Conservation (phyloP, 2,888 invertebrate species). For the Tanypteryx hageni region DNA sequence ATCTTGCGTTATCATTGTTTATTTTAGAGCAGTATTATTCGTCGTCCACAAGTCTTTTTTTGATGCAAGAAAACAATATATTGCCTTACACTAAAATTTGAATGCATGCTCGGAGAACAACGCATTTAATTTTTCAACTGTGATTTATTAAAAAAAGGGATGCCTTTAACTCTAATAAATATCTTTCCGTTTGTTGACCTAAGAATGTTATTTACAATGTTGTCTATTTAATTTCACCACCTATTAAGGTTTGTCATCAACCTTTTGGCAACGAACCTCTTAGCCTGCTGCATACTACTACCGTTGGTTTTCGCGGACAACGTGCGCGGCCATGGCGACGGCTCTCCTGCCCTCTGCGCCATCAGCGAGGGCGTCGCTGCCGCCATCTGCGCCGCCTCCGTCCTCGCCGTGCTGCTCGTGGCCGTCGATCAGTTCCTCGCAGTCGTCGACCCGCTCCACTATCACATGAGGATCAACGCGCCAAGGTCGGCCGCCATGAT, state of each 20-base stretch:
- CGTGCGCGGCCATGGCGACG: conserved; percentile 74
- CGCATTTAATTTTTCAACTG: too few relatives aligned
- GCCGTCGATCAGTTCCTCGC: conserved; percentile 83
- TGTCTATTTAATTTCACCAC: conserved; percentile 67
- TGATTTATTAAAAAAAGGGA: too few relatives aligned
- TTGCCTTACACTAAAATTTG: too few relatives aligned
- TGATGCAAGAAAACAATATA: too few relatives aligned
- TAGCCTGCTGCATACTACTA: conserved; percentile 74
- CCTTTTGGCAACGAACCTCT: conserved; percentile 75
- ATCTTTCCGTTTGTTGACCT: not conserved
- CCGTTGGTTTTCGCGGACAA: conserved; percentile 78
- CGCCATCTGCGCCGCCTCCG: conserved; percentile 79
- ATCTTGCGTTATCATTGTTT: too few relatives aligned
- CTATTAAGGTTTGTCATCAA: conserved; percentile 84
- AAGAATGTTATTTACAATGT: not conserved
- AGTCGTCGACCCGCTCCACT: conserved; percentile 81
- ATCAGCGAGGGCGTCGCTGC: conserved; percentile 81
- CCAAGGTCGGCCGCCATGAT: conserved; percentile 73
- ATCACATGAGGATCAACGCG: conserved; percentile 75
- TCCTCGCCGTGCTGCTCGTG: conserved; percentile 81
- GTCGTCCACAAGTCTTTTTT: too few relatives aligned
- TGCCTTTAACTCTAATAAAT: too few relatives aligned
- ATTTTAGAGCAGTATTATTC: too few relatives aligned
- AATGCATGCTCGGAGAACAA: too few relatives aligned
- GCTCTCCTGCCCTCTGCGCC: conserved; percentile 75